Conservation (phyloP, 2,113 vertebrate genomes). For the Amazona guildingii region DNA sequence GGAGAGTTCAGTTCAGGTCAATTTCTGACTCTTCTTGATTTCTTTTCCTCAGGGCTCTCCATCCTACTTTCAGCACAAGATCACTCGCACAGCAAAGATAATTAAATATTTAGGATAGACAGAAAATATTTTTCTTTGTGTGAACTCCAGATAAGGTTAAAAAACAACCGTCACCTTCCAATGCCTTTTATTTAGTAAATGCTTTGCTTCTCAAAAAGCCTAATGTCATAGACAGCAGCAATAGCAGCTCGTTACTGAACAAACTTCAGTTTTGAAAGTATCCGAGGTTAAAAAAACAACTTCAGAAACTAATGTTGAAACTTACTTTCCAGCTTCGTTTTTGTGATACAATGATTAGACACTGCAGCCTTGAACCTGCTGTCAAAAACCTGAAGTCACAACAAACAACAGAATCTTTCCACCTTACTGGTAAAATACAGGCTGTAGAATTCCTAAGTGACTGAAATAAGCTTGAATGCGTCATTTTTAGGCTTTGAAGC, state of each 20-base stretch:
- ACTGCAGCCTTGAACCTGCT: neutral
- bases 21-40: neutral
- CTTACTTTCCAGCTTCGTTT: neutral
- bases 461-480: neutral
- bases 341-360: neutral
- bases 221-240: neutral
- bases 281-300: neutral
- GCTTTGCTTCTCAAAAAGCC: neutral
- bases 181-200: neutral
- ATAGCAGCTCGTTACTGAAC: neutral
- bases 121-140: neutral
- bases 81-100: neutral
- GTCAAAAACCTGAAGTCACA: neutral
- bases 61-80: neutral
- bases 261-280: neutral
- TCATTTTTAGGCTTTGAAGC: neutral
- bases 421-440: neutral
- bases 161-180: neutral
- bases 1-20: neutral
- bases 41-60: neutral
- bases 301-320: neutral
- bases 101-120: neutral
- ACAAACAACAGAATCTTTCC: neutral
- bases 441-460: neutral
- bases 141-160: neutral